Percentiles rank a stretch among this genome's conserved stretches.
These are phyloP conservation scores for Serripes groenlandicus DNA, from an alignment of 2,888 invertebrate species.

Conservation along the genomic window DNA sequence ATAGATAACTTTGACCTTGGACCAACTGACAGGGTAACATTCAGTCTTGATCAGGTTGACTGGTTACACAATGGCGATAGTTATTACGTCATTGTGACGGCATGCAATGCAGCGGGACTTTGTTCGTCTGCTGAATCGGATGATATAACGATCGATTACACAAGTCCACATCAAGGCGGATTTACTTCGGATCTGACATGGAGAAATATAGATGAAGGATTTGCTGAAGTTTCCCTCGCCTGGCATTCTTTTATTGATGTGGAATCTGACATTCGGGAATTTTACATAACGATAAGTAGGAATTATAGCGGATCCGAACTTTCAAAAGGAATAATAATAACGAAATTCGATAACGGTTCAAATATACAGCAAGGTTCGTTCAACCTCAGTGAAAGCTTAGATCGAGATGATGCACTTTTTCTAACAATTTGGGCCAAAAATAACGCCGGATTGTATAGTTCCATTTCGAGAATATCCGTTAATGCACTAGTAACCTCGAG, in stretches of 20 bases:
- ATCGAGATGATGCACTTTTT: slow-evolving; percentile 33
- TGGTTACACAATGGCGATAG: slow-evolving; percentile 57
- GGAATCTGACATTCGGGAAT: slow-evolving; percentile 60
- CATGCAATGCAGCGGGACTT: slow-evolving; percentile 66
- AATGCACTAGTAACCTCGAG: neutral
- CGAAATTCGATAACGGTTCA: neutral
- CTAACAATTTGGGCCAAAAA: slow-evolving; percentile 65
- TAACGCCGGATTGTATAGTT: slow-evolving; percentile 55
- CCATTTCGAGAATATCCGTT: slow-evolving; percentile 54
- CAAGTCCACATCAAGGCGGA: slow-evolving; percentile 69
- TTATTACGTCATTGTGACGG: slow-evolving; percentile 54
- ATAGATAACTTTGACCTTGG: slow-evolving; percentile 50
- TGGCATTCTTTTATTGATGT: slow-evolving; percentile 69
- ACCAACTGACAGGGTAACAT: slow-evolving; percentile 33
- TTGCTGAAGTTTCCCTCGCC: slow-evolving; percentile 32
- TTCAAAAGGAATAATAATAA: slow-evolving; percentile 26
- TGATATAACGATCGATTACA: slow-evolving; percentile 66
- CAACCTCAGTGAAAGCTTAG: neutral
- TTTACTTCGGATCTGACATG: slow-evolving; percentile 57
- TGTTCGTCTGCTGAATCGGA: slow-evolving; percentile 57
- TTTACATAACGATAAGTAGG: slow-evolving; percentile 51
- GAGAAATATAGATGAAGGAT: slow-evolving; percentile 10
- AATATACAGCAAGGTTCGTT: slow-evolving; percentile 20
- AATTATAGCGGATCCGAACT: slow-evolving; percentile 58
- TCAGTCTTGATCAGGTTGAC: slow-evolving; percentile 38